Base-by-base conservation (phyloP, 1,140 invertebrate species). In the Galendromus occidentalis region DNA sequence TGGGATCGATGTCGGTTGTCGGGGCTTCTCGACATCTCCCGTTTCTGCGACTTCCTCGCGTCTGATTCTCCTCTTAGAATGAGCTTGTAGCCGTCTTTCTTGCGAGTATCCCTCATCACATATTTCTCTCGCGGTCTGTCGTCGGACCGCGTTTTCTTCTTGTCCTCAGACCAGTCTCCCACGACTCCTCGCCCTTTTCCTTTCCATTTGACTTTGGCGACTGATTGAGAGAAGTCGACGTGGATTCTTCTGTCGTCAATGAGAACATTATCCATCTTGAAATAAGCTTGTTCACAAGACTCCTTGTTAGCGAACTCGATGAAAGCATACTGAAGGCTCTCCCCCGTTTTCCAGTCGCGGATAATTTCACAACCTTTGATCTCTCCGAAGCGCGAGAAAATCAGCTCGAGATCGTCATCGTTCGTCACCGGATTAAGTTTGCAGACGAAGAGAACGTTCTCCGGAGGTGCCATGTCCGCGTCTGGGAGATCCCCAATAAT, bases 261-360 rank as follows among this genome's bases (percentile, higher is more conserved):
- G 0, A 98, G 77, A 0, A 98, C 94, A 79, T 99, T 99, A 73
- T 98, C 94, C 96, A 99, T 99, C 80, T 99, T 99, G 71, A 98
- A 95, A 78, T 92, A 99, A 2, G 96, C 96, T 70, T 90, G 86
- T 79, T 99, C 96, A 79, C 95, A 98, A 9, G 92, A 84, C 74
- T 95, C 74, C 85, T 70, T 67, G 68, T 94, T 85, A 67, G 87
- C 88, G 81, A 98, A 99, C 76, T 99, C 96, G 70, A 99, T 90
- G 74, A 99, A 99, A 2, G 93, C 96, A 77, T 99, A 99, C 73
- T 99, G 95, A 63, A 99, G 78, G 0, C 94, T 98, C 73, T 97
- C 91, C 7, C 86, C 86, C 1, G 88, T 86, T 73, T 90, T 87
- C 67, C 86, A 84, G 75, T 99, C 94, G 74, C 88, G 81, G 67